A percentile compares a stretch with the other conserved stretches of the same genome.
phyloP scores from a whole-genome alignment of 2,113 vertebrate genomes.

The Bostrychus sinensis region DNA sequence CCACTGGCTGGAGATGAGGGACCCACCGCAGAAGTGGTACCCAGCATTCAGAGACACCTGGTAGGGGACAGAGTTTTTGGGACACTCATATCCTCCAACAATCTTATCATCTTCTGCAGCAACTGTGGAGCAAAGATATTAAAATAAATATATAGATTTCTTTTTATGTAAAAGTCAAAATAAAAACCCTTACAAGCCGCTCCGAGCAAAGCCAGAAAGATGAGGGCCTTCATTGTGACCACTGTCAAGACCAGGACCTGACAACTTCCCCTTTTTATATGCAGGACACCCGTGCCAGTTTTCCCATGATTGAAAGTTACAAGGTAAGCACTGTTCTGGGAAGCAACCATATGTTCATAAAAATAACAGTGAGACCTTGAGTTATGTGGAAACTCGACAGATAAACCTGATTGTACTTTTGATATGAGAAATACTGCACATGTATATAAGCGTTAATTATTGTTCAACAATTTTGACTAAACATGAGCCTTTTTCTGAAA shows the following conservation, averaged over 20 bases:
- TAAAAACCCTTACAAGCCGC: constrained; percentile 55
- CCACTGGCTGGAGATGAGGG: constrained; percentile 79
- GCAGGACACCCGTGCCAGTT: background rate
- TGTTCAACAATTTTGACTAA: too few relatives aligned
- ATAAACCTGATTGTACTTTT: background rate
- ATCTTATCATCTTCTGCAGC: constrained; percentile 75
- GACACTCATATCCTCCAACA: constrained; percentile 81
- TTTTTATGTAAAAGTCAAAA: background rate
- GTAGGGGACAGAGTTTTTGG: constrained; percentile 70
- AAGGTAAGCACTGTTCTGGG: constrained; percentile 29
- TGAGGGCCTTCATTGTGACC: constrained; percentile 63
- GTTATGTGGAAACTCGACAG: background rate
- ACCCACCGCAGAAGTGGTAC: constrained; percentile 76
- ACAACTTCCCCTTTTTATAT: constrained; percentile 26
- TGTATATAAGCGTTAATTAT: too few relatives aligned
- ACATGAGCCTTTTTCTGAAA: too few relatives aligned
- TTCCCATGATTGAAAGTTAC: background rate
- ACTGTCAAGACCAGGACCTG: background rate
- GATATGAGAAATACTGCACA: too few relatives aligned
- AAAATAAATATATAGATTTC: background rate
- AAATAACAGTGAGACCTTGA: constrained; percentile 38
- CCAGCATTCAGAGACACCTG: constrained; percentile 82
- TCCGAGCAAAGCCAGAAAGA: constrained; percentile 71
- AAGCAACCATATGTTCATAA: constrained; percentile 54
- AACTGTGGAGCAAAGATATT: constrained; percentile 46